Base-by-base conservation (phyloP, 1,140 invertebrate genomes). In the Panulirus ornatus region DNA sequence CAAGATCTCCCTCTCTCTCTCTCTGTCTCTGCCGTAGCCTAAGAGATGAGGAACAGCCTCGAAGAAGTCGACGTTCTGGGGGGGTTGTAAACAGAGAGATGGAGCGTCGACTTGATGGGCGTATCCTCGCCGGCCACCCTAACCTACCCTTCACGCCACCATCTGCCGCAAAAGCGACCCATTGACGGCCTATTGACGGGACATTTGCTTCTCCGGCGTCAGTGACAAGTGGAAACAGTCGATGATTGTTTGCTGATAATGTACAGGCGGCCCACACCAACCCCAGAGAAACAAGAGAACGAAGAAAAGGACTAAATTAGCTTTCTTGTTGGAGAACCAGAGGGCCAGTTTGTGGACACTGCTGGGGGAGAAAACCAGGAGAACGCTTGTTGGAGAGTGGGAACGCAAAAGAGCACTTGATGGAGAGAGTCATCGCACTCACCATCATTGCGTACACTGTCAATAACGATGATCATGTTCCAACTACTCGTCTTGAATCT, bases 181-280 rank as follows among this genome's bases (percentile, higher is more conserved):
- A 86, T 86, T 86, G 84, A 86, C 47, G 44, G 34, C 44, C 73
- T 38, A 9, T 78, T 71, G 73, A 78, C 47, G 84, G 58, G 30
- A 84, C 84, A 86, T 86, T 86, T 85, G 84, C 84, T 54, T 40
- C 42, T 85, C 70, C 84, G 84, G 47, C 71, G 34, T 42, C 47
- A 38, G 47, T 51, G 47, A 86, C 71, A 75, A 86, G 84, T 75
- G 84, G 84, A 86, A 58, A 75, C 71, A 70, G 71, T 27, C 30
- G 84, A 30, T 27, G 47, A 44, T 76, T 71, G 78, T 86, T 58
- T 58, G 84, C 84, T 85, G 84, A 42, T 78, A 76, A 75, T 85
- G 84, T 40, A 40, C 0, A n/a, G 19, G 5, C 19, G 58, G 38
- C 51, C 19, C 44, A 34, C 79, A 44, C 44, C 30, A 1, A 30